These are phyloP conservation scores for Dipodomys stephensi DNA, from an alignment of 2,113 vertebrate genomes.

Conservation along the genomic window DNA sequence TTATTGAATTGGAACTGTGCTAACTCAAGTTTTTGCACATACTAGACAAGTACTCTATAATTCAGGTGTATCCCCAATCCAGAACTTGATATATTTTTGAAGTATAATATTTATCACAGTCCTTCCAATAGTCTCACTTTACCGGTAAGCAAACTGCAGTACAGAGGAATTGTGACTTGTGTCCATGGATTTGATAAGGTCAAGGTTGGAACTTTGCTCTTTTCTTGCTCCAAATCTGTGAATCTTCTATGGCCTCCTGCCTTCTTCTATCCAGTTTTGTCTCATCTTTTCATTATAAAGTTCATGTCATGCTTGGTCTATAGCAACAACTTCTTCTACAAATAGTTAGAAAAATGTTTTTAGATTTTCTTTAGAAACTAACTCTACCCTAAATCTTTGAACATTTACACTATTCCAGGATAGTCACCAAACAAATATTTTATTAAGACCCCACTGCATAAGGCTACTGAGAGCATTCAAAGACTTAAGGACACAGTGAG, in stretches of 20 bases:
- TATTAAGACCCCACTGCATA: background rate
- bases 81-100: conserved; percentile 12
- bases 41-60: no score
- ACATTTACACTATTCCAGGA: background rate
- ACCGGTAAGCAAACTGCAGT: background rate
- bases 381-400: background rate
- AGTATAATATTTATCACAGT: background rate
- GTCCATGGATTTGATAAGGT: background rate
- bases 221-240: background rate
- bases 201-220: background rate
- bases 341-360: no score
- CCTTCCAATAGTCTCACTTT: background rate
- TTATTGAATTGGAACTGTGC: background rate
- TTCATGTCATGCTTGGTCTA: background rate
- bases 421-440: background rate
- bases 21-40: no score
- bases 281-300: background rate
- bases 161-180: background rate
- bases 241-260: background rate
- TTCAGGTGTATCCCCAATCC: no score
- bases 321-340: background rate
- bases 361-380: background rate
- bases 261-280: background rate
- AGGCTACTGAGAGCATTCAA: background rate
- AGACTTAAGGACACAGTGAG: background rate